These are phyloP conservation scores for Acholoe squamosa DNA, from an alignment of 2,888 invertebrate species.

Conservation along the genomic window DNA sequence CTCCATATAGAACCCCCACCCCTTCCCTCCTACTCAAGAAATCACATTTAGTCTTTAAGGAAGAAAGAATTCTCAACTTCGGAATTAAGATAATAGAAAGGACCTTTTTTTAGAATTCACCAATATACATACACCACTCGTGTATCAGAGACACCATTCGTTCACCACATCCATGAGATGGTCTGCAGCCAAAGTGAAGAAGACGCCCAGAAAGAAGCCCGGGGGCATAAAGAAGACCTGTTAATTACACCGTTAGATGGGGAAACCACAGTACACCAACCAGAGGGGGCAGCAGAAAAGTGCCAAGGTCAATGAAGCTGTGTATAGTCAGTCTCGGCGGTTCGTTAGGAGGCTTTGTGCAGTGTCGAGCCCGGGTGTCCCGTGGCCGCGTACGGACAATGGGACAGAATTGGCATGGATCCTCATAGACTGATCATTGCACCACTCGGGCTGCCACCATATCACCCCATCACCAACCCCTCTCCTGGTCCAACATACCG, in stretches of 20 bases:
- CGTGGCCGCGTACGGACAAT: neutral
- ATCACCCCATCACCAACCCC: neutral
- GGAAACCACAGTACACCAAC: neutral
- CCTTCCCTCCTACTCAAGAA: no score
- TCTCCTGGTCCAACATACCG: no score
- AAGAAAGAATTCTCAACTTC: no score
- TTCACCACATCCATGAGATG: neutral
- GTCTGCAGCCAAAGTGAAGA: neutral
- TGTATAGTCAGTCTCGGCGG: neutral
- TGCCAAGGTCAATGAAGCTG: conserved; percentile 30
- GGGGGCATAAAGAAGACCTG: neutral
- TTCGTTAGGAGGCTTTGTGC: neutral
- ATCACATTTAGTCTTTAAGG: no score
- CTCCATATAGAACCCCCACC: no score
- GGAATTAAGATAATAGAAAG: no score
- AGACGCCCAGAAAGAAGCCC: neutral
- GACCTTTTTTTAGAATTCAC: no score
- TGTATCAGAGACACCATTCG: no score
- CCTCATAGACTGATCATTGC: neutral
- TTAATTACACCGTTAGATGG: neutral
- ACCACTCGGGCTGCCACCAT: neutral
- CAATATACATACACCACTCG: no score
- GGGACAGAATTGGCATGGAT: conserved; percentile 17
- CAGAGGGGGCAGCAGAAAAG: conserved; percentile 22
- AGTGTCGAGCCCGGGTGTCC: neutral